Percentiles rank a stretch among this genome's conserved stretches.
Evolutionary conservation across 2,113 vertebrate species (phyloP).

Genomic region (Gymnogyps californianus): DNA sequence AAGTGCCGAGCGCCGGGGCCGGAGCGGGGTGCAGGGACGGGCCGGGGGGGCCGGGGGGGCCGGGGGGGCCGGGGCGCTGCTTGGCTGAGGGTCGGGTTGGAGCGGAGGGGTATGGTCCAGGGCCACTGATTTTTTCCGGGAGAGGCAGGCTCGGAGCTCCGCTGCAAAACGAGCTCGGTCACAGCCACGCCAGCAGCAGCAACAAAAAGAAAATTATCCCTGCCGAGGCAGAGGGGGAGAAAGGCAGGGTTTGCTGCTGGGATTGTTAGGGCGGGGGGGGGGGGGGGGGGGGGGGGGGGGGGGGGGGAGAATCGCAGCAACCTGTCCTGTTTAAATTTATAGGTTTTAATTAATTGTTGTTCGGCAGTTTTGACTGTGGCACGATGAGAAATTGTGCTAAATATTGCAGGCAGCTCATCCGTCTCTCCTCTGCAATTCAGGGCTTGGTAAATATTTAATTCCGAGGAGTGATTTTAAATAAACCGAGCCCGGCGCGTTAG

Average conservation of each 20-base stretch:
- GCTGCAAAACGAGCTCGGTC: neutral
- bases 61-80: neutral
- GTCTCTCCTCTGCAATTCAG: conserved; percentile 6
- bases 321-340: conserved; percentile 63
- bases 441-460: conserved; percentile 69
- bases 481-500: neutral
- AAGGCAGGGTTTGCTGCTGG: neutral
- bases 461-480: conserved; percentile 17
- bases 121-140: neutral
- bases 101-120: neutral
- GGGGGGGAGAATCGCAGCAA: neutral
- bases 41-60: neutral
- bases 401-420: conserved; percentile 36
- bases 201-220: conserved; percentile 36
- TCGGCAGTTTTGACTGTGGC: neutral
- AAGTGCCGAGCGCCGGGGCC: neutral
- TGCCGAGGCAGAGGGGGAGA: neutral
- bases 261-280: neutral
- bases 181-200: neutral
- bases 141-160: neutral
- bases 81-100: neutral
- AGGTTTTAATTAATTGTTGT: conserved; percentile 66
- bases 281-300: neutral
- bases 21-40: neutral
- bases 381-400: conserved; percentile 43